phyloP scores from a whole-genome alignment of 2,888 invertebrate species.

The Leptinotarsa rubiginosa region DNA sequence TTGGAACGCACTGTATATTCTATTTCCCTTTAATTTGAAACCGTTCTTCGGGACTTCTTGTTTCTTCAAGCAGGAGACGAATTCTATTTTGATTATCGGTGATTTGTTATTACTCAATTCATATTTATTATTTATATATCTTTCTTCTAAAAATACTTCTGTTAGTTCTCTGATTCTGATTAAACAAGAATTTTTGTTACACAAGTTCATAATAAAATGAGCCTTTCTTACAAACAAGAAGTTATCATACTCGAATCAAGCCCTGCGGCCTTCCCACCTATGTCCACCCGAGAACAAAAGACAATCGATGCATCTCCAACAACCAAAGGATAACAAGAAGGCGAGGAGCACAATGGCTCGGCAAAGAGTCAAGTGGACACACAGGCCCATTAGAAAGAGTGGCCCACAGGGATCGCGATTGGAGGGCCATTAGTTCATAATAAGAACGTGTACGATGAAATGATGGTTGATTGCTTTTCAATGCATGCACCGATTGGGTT shows the following conservation, averaged over 20 bases:
- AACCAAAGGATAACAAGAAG: constrained; percentile 24
- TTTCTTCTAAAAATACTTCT: no score
- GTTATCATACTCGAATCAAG: neutral
- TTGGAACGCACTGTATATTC: no score
- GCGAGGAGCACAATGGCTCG: constrained; percentile 21
- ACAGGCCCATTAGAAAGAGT: constrained; percentile 30
- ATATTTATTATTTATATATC: no score
- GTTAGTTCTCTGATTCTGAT: no score
- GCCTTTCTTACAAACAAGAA: no score
- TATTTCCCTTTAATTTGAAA: no score
- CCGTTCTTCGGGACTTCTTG: no score
- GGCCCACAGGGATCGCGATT: constrained; percentile 39
- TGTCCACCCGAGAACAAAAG: constrained; percentile 9
- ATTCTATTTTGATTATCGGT: no score
- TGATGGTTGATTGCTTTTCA: constrained; percentile 41
- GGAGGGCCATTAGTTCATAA: constrained; percentile 38
- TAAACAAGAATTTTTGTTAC: no score
- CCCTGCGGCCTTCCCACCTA: neutral
- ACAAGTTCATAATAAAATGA: no score
- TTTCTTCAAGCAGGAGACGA: no score
- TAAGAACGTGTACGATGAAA: constrained; percentile 29
- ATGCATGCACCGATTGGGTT: constrained; percentile 30
- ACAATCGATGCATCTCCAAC: constrained; percentile 19
- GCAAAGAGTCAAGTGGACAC: constrained; percentile 26
- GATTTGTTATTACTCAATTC: no score